phyloP scores from a whole-genome alignment of 2,888 invertebrate genomes.

The Clanis bilineata region DNA sequence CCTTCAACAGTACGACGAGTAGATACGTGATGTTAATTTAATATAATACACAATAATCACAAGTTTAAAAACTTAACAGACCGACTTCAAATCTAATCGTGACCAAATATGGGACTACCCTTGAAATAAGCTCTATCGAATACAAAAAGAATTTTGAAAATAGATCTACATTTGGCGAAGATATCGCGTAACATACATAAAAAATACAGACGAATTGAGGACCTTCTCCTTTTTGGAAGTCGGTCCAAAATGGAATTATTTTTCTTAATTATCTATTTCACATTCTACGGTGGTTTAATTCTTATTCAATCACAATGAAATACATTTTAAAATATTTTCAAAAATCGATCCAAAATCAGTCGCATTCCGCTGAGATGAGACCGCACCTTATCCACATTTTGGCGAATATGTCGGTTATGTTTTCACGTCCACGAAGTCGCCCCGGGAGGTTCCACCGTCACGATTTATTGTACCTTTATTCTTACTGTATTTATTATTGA shows the following conservation, averaged over 20 bases:
- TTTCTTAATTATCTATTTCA: too few species aligned
- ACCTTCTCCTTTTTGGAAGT: too few species aligned
- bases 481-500: slow-evolving; percentile 12
- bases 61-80: too few species aligned
- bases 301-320: background rate
- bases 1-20: background rate
- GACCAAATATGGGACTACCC: too few species aligned
- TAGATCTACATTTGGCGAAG: too few species aligned
- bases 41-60: background rate
- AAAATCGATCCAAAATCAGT: background rate
- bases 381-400: slow-evolving; percentile 52
- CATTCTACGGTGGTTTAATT: too few species aligned
- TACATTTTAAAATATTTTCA: background rate
- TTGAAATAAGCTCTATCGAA: too few species aligned
- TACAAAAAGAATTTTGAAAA: too few species aligned
- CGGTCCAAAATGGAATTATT: too few species aligned
- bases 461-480: slow-evolving; percentile 43
- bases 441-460: slow-evolving; percentile 65
- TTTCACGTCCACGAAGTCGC: slow-evolving; percentile 63
- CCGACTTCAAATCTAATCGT: too few species aligned
- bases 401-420: slow-evolving; percentile 58
- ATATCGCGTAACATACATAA: too few species aligned
- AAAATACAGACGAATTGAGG: too few species aligned
- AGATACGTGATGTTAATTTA: background rate
- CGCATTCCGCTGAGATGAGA: slow-evolving; percentile 30